Evolutionary conservation across 2,888 invertebrate species (phyloP).

Genomic region (Entomobrya multifasciata): DNA sequence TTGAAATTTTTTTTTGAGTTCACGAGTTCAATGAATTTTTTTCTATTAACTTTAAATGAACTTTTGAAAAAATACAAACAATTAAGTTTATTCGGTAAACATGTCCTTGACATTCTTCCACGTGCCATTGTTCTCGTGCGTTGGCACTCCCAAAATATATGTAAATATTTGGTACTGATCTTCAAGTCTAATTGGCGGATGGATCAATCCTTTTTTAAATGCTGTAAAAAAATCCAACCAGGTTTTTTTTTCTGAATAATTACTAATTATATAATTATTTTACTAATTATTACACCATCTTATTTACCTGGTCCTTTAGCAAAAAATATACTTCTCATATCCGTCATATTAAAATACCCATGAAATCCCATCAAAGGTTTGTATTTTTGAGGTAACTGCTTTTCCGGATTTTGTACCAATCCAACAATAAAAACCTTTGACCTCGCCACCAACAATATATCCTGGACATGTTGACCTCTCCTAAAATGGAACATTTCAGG

Average conservation of each 20-base stretch:
- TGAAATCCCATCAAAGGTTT: too few relatives aligned
- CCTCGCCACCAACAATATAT: conserved; percentile 81
- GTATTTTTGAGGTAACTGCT: too few relatives aligned
- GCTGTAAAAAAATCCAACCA: conserved; percentile 78
- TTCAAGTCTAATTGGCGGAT: conserved; percentile 81
- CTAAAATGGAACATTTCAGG: conserved; percentile 82
- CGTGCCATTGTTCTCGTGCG: conserved; percentile 81
- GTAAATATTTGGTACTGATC: conserved; percentile 83
- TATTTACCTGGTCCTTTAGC: conserved; percentile 80
- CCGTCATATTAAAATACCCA: conserved; percentile 79
- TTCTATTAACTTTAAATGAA: too few relatives aligned
- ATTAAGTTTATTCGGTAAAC: too few relatives aligned
- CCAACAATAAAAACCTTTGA: conserved; percentile 80
- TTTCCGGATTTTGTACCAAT: conserved; percentile 74
- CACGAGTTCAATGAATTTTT: too few relatives aligned
- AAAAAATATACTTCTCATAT: conserved; percentile 80
- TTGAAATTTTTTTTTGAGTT: too few relatives aligned
- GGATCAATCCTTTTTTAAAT: conserved; percentile 81
- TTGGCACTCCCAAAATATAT: conserved; percentile 81
- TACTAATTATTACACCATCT: neutral
- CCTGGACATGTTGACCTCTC: conserved; percentile 81
- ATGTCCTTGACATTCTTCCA: conserved; percentile 79
- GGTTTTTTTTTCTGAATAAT: neutral
- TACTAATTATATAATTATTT: neutral
- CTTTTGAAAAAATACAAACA: too few relatives aligned